Evolutionary conservation across 1,140 invertebrate species (phyloP), one percentile per base, ranked within the genome.

Genomic region (Amphibalanus amphitrite): DNA sequence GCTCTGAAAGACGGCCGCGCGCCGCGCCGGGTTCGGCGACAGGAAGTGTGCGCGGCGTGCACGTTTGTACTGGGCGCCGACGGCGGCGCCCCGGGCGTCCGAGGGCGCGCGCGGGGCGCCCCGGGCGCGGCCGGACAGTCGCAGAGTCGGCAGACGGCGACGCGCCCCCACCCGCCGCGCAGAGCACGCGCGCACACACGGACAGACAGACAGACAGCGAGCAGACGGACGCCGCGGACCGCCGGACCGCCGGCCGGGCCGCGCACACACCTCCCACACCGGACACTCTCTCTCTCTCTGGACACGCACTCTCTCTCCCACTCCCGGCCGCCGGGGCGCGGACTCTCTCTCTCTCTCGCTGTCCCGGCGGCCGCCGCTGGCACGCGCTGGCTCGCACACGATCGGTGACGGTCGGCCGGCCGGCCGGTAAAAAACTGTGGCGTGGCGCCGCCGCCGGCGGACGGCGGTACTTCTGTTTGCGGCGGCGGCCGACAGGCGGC

Each of bases 401-500:
- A 59, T 20, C 38, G 17, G n/a, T n/a, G n/a, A 38, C 33, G 33
- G 33, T 15, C 4, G 4, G 33, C 1, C 1, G 6, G 47, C 10
- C 10, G 13, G 47, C 47, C 20, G 20, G 47, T 59, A 59, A 13
- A 59, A 59, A 8, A 59, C 13, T 59, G 47, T 13, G 1, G 6
- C 47, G 13, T 13, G 47, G 47, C 47, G 47, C 13, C 47, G 23
- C 47, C 47, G 1, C 47, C 47, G 47, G 17, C 47, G 47, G 47
- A 59, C 47, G 47, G 47, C 47, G 47, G 47, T 59, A 59, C 13
- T 59, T 59, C 10, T 59, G 47, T 59, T 59, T 65, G 65, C 69
- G 38, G 70, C 29, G 23, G 64, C 65, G 59, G 70, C 28, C 64
- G 67, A 25, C 69, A 71, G 70, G 70, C 69, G 71, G 75, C 75